Evolutionary conservation across 2,113 vertebrate species (phyloP).

Genomic region (Turnix velox): DNA sequence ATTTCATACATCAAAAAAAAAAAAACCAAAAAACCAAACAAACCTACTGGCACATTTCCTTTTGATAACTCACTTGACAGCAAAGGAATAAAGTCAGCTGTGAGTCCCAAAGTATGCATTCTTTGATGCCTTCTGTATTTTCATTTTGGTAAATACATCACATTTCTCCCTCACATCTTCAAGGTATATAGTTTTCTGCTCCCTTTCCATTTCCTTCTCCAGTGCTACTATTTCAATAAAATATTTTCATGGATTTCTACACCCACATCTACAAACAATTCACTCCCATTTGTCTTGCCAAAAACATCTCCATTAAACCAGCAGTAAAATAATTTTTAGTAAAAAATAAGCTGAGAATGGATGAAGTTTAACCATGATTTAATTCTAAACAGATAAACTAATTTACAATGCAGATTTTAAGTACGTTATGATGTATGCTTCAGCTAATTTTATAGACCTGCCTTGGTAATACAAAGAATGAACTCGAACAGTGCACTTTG

Average conservation of each 20-base stretch:
- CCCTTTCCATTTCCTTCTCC: background rate
- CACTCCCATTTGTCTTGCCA: background rate
- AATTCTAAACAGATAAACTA: background rate
- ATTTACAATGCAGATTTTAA: background rate
- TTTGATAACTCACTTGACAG: background rate
- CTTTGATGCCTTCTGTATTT: background rate
- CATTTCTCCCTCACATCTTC: background rate
- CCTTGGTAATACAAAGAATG: background rate
- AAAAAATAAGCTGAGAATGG: background rate
- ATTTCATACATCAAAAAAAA: background rate
- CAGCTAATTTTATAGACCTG: background rate
- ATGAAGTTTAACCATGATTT: background rate
- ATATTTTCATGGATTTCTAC: background rate
- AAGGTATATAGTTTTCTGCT: background rate
- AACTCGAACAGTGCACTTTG: background rate
- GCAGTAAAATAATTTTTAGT: background rate
- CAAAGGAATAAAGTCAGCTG: background rate
- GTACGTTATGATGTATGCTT: background rate
- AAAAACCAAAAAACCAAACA: no score
- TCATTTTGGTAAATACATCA: background rate
- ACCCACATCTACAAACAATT: background rate
- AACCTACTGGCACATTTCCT: background rate
- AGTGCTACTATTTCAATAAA: background rate
- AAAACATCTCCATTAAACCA: background rate
- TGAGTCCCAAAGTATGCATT: background rate